Evolutionary conservation across 2,888 invertebrate species (phyloP).

Genomic region (Drosophila fulvimacula): DNA sequence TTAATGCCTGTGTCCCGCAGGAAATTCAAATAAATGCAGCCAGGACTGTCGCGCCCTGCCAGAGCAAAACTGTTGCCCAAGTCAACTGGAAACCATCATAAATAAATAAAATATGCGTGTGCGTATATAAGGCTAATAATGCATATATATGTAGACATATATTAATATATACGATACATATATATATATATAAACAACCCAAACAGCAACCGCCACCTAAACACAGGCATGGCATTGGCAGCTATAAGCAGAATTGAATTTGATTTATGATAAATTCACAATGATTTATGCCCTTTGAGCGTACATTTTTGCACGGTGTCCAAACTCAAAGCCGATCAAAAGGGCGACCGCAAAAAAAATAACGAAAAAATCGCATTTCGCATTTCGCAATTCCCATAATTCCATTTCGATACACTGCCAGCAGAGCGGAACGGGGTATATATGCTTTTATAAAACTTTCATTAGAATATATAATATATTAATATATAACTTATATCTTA

Average conservation of each 20-base stretch:
- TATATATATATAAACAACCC: slow-evolving; percentile 32
- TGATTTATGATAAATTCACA: slow-evolving; percentile 78
- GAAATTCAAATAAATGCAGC: slow-evolving; percentile 12
- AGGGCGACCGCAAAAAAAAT: slow-evolving; percentile 54
- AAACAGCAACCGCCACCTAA: slow-evolving; percentile 6
- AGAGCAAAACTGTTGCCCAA: slow-evolving; percentile 57
- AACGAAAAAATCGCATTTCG: slow-evolving; percentile 47
- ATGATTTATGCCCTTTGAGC: slow-evolving; percentile 78
- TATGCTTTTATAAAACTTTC: neutral
- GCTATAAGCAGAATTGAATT: slow-evolving; percentile 64
- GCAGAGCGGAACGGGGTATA: neutral
- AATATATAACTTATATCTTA: neutral
- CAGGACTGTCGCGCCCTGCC: slow-evolving; percentile 16
- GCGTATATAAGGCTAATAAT: neutral
- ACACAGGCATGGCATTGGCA: slow-evolving; percentile 30
- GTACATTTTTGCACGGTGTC: slow-evolving; percentile 57
- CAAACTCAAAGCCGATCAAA: slow-evolving; percentile 63
- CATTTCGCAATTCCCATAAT: slow-evolving; percentile 57
- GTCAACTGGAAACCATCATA: slow-evolving; percentile 76
- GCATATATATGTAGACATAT: neutral
- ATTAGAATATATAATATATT: neutral
- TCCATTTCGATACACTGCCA: slow-evolving; percentile 41
- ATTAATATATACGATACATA: neutral
- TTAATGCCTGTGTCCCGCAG: neutral
- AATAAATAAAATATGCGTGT: slow-evolving; percentile 69